phyloP scores from a whole-genome alignment of 1,140 invertebrate species.

The Delia radicum region DNA sequence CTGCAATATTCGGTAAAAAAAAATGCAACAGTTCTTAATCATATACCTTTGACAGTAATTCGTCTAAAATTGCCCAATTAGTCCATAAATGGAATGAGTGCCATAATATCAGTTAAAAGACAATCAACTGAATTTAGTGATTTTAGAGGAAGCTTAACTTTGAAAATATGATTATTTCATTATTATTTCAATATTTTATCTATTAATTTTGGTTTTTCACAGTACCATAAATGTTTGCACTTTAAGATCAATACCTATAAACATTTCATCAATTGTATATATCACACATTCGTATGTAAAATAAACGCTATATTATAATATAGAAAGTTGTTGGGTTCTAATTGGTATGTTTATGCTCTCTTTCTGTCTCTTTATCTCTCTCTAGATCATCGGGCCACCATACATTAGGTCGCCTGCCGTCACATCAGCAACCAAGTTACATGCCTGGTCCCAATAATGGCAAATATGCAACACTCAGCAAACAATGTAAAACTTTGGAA shows the following conservation, averaged over 20 bases:
- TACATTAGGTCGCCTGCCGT: constrained; percentile 59
- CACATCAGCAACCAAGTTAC: constrained; percentile 53
- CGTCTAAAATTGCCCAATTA: too few species aligned
- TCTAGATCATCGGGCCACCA: constrained; percentile 53
- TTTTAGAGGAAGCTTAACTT: too few species aligned
- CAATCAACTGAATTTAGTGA: too few species aligned
- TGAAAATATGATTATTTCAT: neutral
- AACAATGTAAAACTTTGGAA: constrained; percentile 92
- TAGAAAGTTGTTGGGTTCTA: neutral
- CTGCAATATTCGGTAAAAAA: too few species aligned
- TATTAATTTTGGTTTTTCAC: neutral
- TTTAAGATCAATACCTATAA: too few species aligned
- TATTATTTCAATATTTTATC: neutral
- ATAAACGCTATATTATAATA: neutral
- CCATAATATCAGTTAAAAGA: too few species aligned
- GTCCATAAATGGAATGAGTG: too few species aligned
- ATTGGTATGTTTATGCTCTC: neutral
- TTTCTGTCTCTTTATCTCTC: constrained; percentile 12
- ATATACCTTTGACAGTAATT: too few species aligned
- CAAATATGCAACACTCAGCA: constrained; percentile 88
- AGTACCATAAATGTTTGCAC: neutral
- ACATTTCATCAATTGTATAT: neutral
- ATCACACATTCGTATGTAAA: neutral
- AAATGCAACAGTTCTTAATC: too few species aligned
- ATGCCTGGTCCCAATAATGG: constrained; percentile 65